Percentiles rank a stretch among this genome's conserved stretches.
phyloP scores from a whole-genome alignment of 2,888 invertebrate genomes.

The Ischnura elegans region DNA sequence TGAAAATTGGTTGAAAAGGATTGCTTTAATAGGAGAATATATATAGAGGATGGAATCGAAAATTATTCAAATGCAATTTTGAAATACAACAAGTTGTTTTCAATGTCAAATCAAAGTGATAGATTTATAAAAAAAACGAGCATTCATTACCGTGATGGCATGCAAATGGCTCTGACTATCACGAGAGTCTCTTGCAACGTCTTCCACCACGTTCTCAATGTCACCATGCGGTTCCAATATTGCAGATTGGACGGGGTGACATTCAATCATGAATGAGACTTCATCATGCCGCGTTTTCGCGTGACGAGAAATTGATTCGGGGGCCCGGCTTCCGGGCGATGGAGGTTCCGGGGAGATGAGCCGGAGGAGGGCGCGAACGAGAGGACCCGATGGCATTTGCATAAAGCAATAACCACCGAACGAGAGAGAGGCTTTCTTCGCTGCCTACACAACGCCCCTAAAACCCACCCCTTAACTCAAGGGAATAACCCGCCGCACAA shows the following conservation, averaged over 20 bases:
- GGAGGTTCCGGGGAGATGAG: not conserved
- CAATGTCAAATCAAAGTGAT: no score
- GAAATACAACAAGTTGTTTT: no score
- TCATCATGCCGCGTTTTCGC: not conserved
- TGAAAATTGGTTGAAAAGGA: no score
- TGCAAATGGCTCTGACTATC: no score
- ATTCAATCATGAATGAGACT: not conserved
- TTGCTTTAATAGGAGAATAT: no score
- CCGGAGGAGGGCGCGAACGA: not conserved
- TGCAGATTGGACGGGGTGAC: not conserved
- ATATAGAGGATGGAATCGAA: no score
- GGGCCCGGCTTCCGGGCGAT: not conserved
- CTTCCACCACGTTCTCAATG: not conserved
- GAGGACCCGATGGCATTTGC: not conserved
- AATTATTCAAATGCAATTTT: no score
- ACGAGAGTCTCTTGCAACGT: no score
- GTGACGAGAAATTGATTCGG: slow-evolving; percentile 5
- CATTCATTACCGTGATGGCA: no score
- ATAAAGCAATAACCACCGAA: slow-evolving; percentile 31
- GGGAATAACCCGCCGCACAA: not conserved
- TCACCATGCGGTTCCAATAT: not conserved
- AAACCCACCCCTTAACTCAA: not conserved
- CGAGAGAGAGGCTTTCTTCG: not conserved
- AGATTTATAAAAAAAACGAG: no score
- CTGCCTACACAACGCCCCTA: not conserved